Evolutionary conservation across 1,140 invertebrate genomes (phyloP), one percentile per base, ranked within the genome.

Genomic region (Diachasma alloeum): DNA sequence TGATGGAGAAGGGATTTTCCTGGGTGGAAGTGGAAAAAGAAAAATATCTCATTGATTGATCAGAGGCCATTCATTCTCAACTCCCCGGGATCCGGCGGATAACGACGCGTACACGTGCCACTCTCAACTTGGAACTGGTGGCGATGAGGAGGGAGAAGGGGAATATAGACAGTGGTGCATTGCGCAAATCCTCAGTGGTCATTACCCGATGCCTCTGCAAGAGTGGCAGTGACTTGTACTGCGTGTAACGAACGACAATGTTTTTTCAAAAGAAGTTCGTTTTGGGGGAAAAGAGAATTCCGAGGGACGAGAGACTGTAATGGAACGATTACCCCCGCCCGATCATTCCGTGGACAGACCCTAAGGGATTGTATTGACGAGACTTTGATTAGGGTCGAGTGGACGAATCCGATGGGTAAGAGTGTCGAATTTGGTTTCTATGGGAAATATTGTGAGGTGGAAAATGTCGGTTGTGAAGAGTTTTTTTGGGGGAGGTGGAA

Each of bases 371-470:
- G 84, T 81, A 89, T 88, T 90, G 87, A 89, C 87, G 87, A 89
- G 89, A 89, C 86, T 90, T 90, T 90, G 89, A 90, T 89, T 89
- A 88, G 89, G 88, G 87, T 89, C 86, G 87, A 88, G 88, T 88
- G 84, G 87, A 81, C 84, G 79, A 85, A 89, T 88, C 84, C 87
- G 87, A 87, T 82, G 84, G 83, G 83, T 85, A 86, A 88, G 85
- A 87, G 85, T 81, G 36, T 37, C 15, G 36, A 39, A 10, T 82
- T 80, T 63, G 19, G 59, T 3, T 24, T 63, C 5, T 31, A 63
- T 63, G 22, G 24, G 24, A 63, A 8, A 63, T 63, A 13, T 26
- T 26, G 8, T 0, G 1, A 4, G 13, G 24, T 31, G 59, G 59
- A 63, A 15, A 42, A 42, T 42, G n/a, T 15, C 17, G 6, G 6